phyloP scores from a whole-genome alignment of 1,140 invertebrate genomes.

The Diorhabda carinulata region DNA sequence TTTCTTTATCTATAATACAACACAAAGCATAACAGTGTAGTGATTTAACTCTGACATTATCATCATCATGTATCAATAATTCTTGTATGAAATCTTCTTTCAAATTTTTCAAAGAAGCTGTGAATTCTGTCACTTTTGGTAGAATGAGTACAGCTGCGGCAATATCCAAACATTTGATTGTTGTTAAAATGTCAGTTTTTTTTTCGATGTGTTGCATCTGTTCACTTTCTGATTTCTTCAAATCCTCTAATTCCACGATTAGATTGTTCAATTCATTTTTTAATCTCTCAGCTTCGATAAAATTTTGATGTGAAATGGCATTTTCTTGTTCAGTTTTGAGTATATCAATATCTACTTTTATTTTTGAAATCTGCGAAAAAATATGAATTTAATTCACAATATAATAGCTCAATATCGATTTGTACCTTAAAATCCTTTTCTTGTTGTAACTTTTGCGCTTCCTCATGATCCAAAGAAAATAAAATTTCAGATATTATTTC shows the following conservation, averaged over 20 bases:
- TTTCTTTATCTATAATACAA: slow-evolving; percentile 29
- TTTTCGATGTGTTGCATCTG: slow-evolving; percentile 11
- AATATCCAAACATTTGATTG: slow-evolving; percentile 29
- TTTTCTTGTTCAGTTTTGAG: slow-evolving; percentile 17
- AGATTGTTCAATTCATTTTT: slow-evolving; percentile 21
- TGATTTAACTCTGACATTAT: slow-evolving; percentile 28
- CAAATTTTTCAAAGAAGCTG: slow-evolving; percentile 24
- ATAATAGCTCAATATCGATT: neutral
- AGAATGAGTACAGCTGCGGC: slow-evolving; percentile 19
- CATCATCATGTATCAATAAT: slow-evolving; percentile 25
- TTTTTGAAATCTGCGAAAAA: slow-evolving; percentile 18
- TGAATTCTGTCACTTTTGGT: slow-evolving; percentile 20
- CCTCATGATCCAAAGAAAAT: slow-evolving; percentile 18
- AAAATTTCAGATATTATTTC: slow-evolving; percentile 28
- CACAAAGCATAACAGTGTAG: slow-evolving; percentile 29
- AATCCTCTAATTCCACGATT: slow-evolving; percentile 1
- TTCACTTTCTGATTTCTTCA: slow-evolving; percentile 8
- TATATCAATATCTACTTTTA: slow-evolving; percentile 19
- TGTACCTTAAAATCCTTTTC: slow-evolving; percentile 13
- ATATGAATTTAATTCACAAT: neutral
- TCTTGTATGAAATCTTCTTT: slow-evolving; percentile 27
- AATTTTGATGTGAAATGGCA: slow-evolving; percentile 21
- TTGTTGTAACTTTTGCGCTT: slow-evolving; percentile 4
- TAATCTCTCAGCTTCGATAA: slow-evolving; percentile 17
- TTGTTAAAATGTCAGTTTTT: slow-evolving; percentile 18